A percentile compares a stretch with the other conserved stretches of the same genome.
Conservation (phyloP, 2,888 invertebrate genomes). For the Megaustenia siamemsis region DNA sequence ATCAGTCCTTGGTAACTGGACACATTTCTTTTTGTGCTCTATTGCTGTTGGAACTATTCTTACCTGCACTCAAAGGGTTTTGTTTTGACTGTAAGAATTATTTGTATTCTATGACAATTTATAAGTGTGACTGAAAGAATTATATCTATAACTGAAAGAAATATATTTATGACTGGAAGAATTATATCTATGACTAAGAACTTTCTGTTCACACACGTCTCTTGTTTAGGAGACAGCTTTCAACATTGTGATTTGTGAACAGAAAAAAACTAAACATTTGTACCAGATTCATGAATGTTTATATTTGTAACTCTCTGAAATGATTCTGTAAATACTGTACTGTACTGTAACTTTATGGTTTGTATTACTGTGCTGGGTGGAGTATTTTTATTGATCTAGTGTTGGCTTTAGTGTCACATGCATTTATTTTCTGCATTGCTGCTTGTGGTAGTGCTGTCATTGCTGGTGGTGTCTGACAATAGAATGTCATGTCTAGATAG, state of each 20-base stretch:
- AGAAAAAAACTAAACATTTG: slow-evolving; percentile 9
- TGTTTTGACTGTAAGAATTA: neutral
- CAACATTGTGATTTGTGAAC: slow-evolving; percentile 12
- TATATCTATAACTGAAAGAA: too few relatives aligned
- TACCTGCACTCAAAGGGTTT: too few relatives aligned
- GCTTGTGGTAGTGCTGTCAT: neutral
- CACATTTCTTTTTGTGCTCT: too few relatives aligned
- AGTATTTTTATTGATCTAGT: slow-evolving; percentile 7
- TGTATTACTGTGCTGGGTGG: neutral
- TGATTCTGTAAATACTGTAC: slow-evolving; percentile 17
- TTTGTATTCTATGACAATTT: too few relatives aligned
- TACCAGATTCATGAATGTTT: slow-evolving; percentile 26
- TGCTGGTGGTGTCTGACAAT: too few relatives aligned
- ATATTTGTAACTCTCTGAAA: slow-evolving; percentile 3
- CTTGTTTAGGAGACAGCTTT: neutral
- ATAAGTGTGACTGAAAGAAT: too few relatives aligned
- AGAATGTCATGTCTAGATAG: too few relatives aligned
- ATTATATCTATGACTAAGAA: neutral
- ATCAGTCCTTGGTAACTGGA: too few relatives aligned
- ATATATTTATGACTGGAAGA: too few relatives aligned
- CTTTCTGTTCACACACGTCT: neutral
- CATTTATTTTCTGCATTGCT: neutral
- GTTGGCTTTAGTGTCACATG: neutral
- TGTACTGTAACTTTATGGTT: too few relatives aligned
- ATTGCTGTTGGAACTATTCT: neutral